Evolutionary conservation across 2,797 vertebrate genomes (phyloP).

Genomic region (Hipposideros larvatus): DNA sequence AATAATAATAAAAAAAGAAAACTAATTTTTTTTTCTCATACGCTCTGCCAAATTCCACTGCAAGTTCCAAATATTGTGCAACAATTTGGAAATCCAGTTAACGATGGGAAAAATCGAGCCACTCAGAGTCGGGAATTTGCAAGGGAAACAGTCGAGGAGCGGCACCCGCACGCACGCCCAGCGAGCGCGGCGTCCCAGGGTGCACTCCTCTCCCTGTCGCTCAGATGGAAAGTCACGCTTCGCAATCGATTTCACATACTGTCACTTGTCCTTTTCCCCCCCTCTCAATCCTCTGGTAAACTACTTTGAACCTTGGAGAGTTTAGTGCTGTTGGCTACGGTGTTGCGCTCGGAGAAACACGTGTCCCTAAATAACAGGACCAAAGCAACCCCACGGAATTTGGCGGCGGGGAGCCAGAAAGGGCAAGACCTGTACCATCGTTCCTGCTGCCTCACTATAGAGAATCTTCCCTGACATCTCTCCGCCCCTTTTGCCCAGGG

Average conservation of each 20-base stretch:
- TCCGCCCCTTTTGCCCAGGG: not conserved
- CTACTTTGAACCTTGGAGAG: constrained; percentile 53
- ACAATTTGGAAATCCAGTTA: constrained; percentile 75
- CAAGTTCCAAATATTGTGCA: constrained; percentile 79
- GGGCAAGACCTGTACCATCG: not conserved
- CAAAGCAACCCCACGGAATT: not conserved
- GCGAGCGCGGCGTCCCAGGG: not conserved
- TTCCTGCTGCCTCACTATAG: rapidly evolving
- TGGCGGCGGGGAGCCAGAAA: not conserved
- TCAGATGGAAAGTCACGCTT: constrained; percentile 22
- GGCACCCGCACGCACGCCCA: constrained; percentile 24
- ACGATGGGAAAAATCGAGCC: constrained; percentile 71
- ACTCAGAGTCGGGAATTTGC: constrained; percentile 50
- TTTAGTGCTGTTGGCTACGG: not conserved
- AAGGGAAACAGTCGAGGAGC: constrained; percentile 40
- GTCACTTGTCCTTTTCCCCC: constrained; percentile 59
- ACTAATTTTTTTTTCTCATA: constrained; percentile 64
- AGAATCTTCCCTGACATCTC: not conserved
- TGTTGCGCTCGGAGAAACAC: constrained; percentile 54
- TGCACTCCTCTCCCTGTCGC: not conserved
- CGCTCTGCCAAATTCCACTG: constrained; percentile 73
- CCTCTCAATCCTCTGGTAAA: constrained; percentile 69
- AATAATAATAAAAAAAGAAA: not conserved
- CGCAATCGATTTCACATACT: constrained; percentile 74
- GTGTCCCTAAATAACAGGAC: constrained; percentile 19